phyloP scores from a whole-genome alignment of 2,113 vertebrate species.

The Calidris pygmaea region DNA sequence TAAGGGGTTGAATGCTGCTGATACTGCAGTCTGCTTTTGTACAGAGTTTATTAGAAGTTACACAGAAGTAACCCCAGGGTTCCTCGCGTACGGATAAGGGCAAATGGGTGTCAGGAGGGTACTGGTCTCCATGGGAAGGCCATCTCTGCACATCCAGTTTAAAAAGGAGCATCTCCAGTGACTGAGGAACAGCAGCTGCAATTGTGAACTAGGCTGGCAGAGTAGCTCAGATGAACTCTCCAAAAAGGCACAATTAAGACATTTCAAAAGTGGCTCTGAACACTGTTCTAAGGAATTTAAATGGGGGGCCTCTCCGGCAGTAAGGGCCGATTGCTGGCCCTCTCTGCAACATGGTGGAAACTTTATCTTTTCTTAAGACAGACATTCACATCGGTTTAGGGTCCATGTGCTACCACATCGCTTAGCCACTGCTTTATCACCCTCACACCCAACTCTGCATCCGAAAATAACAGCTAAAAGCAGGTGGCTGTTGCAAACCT shows the following conservation, averaged over 20 bases:
- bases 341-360: not conserved
- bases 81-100: not conserved
- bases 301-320: not conserved
- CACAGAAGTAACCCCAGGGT: not conserved
- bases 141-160: not conserved
- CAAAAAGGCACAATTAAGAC: not conserved
- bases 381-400: not conserved
- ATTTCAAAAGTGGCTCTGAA: not conserved
- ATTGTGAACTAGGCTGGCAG: not conserved
- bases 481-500: not conserved
- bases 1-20: not conserved
- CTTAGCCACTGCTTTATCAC: not conserved
- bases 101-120: not conserved
- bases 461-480: not conserved
- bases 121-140: not conserved
- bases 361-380: not conserved
- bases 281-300: not conserved
- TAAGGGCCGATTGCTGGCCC: not conserved
- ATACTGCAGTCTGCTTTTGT: not conserved
- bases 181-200: not conserved
- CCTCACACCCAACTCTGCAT: not conserved
- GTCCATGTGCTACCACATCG: not conserved
- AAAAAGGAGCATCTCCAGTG: not conserved
- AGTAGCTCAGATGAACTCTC: not conserved
- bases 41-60: not conserved